Conservation (phyloP, 2,888 invertebrate genomes). For the Eretmocerus hayati region DNA sequence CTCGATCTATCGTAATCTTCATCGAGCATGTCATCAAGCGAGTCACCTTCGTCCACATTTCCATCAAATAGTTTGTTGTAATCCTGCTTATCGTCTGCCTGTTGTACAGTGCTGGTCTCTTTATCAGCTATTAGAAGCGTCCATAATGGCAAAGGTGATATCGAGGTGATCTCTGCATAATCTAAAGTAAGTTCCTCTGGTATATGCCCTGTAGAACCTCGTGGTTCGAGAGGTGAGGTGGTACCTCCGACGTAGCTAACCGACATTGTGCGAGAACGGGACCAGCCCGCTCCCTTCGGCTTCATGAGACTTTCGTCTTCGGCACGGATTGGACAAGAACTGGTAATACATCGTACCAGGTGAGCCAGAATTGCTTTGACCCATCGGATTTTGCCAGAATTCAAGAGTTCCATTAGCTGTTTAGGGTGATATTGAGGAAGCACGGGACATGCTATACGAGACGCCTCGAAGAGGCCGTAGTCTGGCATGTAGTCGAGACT, state of each 20-base stretch:
- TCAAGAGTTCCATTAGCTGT: slow-evolving; percentile 94
- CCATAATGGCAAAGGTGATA: slow-evolving; percentile 95
- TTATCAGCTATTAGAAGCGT: slow-evolving; percentile 91
- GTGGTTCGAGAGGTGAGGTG: slow-evolving; percentile 69
- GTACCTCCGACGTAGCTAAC: slow-evolving; percentile 75
- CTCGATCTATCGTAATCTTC: slow-evolving; percentile 59
- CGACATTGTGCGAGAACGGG: slow-evolving; percentile 80
- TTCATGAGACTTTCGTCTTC: slow-evolving; percentile 47
- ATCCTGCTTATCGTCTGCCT: slow-evolving; percentile 55
- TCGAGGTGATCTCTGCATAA: slow-evolving; percentile 95
- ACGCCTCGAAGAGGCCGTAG: slow-evolving; percentile 93
- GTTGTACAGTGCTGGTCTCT: slow-evolving; percentile 50
- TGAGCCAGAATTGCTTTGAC: slow-evolving; percentile 97
- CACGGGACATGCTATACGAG: slow-evolving; percentile 93
- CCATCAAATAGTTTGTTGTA: slow-evolving; percentile 88
- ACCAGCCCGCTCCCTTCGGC: slow-evolving; percentile 68
- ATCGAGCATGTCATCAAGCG: slow-evolving; percentile 71
- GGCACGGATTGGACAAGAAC: slow-evolving; percentile 48
- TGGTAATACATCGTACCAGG: slow-evolving; percentile 71
- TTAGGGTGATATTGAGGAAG: slow-evolving; percentile 99
- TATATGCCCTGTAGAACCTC: slow-evolving; percentile 71
- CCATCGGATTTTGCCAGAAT: slow-evolving; percentile 95
- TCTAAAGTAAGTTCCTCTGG: slow-evolving; percentile 84
- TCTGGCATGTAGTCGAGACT: slow-evolving; percentile 81
- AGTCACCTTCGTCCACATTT: slow-evolving; percentile 70